A percentile compares a stretch with the other conserved stretches of the same genome.
Evolutionary conservation across 2,113 vertebrate genomes (phyloP).

Genomic region (Pithys albifrons): DNA sequence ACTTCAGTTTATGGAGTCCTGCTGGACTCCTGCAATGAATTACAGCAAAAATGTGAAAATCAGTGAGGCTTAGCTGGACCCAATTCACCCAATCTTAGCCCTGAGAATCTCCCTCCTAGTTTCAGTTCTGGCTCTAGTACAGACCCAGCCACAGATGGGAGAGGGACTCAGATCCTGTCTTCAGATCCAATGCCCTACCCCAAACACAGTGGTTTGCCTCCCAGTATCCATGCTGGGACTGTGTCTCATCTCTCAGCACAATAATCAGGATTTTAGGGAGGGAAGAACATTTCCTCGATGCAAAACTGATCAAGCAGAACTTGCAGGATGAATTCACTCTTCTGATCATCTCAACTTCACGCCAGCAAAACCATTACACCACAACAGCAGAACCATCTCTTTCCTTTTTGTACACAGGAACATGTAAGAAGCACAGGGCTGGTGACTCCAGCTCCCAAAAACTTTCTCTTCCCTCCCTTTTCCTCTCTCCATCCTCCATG

Average conservation of each 20-base stretch:
- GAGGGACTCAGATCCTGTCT: not conserved
- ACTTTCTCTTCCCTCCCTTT: not conserved
- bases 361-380: not conserved
- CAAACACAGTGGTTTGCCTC: not conserved
- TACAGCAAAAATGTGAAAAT: not conserved
- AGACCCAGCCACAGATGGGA: not conserved
- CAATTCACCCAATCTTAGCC: not conserved
- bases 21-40: not conserved
- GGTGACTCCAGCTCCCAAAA: not conserved
- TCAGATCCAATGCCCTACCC: not conserved
- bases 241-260: not conserved
- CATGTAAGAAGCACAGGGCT: rapidly evolving
- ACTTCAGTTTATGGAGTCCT: not conserved
- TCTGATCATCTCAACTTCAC: not conserved
- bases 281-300: not conserved
- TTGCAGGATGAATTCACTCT: not conserved
- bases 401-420: not conserved
- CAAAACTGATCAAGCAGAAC: not conserved
- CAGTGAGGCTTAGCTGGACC: not conserved
- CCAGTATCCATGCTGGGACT: not conserved
- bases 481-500: not conserved
- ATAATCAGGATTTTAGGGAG: not conserved
- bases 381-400: not conserved
- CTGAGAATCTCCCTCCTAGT: not conserved
- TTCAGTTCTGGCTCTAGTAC: not conserved